Evolutionary conservation across 2,797 vertebrate species (phyloP).

Genomic region (Holocentrus rufus): DNA sequence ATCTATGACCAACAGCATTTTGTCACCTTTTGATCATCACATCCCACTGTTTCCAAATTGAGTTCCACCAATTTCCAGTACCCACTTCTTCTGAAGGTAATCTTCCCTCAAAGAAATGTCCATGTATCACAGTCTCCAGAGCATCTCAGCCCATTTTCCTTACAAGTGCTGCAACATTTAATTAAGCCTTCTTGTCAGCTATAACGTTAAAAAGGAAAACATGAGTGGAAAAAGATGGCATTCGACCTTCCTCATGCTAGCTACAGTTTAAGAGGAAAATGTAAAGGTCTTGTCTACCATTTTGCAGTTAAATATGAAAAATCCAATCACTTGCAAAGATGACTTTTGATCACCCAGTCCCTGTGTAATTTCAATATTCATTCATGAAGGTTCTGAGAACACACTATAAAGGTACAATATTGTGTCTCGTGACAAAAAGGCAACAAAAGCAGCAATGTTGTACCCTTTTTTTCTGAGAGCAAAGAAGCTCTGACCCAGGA

Average conservation of each 20-base stretch:
- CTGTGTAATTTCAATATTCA: slow-evolving; percentile 8
- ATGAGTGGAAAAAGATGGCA: background rate
- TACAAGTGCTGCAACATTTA: background rate
- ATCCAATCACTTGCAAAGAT: background rate
- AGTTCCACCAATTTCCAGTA: background rate
- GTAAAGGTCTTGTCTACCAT: slow-evolving; percentile 2
- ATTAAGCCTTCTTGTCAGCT: slow-evolving; percentile 4
- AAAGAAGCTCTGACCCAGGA: slow-evolving; percentile 44
- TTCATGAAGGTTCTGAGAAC: slow-evolving; percentile 23
- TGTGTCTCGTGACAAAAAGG: slow-evolving; percentile 42
- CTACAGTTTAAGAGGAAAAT: background rate
- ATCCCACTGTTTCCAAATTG: background rate
- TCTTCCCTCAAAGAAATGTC: background rate
- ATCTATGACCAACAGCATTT: background rate
- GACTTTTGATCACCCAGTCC: slow-evolving; percentile 9
- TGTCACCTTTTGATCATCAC: background rate
- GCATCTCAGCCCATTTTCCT: background rate
- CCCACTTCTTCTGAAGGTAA: background rate
- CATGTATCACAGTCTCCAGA: background rate
- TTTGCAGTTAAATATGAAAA: slow-evolving; percentile 5
- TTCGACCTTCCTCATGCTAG: background rate
- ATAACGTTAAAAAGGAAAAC: background rate
- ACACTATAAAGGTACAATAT: slow-evolving; percentile 25
- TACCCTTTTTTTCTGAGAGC: slow-evolving; percentile 55
- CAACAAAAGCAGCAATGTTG: slow-evolving; percentile 59